Conservation (phyloP, 2,797 vertebrate genomes). For the Semaprochilodus insignis region DNA sequence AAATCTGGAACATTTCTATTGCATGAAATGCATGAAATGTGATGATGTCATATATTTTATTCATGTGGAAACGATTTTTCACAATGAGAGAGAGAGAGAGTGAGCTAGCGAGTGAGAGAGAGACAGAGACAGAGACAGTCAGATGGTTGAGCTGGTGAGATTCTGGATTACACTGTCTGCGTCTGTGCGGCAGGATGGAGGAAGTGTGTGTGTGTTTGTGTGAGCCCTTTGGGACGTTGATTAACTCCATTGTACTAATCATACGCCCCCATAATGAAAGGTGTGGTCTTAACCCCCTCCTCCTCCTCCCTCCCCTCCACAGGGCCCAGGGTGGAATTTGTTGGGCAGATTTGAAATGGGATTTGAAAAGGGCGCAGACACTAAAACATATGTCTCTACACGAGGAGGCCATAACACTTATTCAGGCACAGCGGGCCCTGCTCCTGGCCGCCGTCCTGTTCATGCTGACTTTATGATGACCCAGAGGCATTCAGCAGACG, state of each 20-base stretch:
- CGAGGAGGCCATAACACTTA: slow-evolving; percentile 73
- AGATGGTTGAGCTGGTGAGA: slow-evolving; percentile 8
- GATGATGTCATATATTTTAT: no score
- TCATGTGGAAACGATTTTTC: neutral
- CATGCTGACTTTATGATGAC: slow-evolving; percentile 77
- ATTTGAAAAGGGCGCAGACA: slow-evolving; percentile 78
- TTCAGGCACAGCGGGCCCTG: slow-evolving; percentile 64
- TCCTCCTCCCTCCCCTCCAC: slow-evolving; percentile 56
- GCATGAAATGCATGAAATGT: no score
- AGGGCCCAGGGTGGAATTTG: slow-evolving; percentile 71
- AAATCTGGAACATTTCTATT: no score
- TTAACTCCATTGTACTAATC: slow-evolving; percentile 71
- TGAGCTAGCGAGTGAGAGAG: neutral
- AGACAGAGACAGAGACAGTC: slow-evolving; percentile 10
- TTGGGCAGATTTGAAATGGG: slow-evolving; percentile 81
- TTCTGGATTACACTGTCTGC: slow-evolving; percentile 59
- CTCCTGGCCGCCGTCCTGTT: slow-evolving; percentile 41
- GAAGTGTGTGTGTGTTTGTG: slow-evolving; percentile 42
- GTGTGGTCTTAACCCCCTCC: slow-evolving; percentile 55
- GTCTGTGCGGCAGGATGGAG: slow-evolving; percentile 59
- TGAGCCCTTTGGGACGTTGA: slow-evolving; percentile 60
- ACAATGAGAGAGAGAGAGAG: neutral
- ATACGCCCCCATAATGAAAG: slow-evolving; percentile 64
- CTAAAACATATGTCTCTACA: slow-evolving; percentile 84
- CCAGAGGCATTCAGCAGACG: slow-evolving; percentile 69